Conservation (phyloP, 1,140 invertebrate species). For the Coenobita brevimanus region DNA sequence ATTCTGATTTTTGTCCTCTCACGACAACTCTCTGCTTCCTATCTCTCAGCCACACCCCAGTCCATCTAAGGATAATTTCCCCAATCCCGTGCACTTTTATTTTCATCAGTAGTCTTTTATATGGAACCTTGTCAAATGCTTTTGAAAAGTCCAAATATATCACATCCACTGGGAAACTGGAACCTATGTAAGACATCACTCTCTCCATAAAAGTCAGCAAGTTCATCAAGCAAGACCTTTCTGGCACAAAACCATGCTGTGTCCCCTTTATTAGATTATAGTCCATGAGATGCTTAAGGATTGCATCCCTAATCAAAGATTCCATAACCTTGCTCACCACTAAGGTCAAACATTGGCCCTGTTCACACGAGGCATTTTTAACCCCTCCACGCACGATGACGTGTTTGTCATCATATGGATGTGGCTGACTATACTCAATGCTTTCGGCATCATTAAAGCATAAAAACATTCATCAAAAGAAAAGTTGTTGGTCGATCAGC, state of each 20-base stretch:
- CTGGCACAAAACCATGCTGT: conserved; percentile 13
- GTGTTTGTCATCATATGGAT: no score
- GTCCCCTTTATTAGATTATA: conserved; percentile 14
- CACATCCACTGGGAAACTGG: conserved; percentile 1
- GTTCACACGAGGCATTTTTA: no score
- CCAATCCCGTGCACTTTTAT: background rate
- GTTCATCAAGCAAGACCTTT: background rate
- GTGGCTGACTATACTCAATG: no score
- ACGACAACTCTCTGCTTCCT: conserved; percentile 15
- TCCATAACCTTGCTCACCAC: conserved; percentile 15
- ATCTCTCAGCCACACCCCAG: conserved; percentile 12
- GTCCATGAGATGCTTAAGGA: conserved; percentile 6
- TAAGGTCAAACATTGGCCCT: conserved; percentile 6
- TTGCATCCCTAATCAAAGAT: conserved; percentile 14
- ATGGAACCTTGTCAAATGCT: conserved; percentile 11
- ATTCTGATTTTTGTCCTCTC: conserved; percentile 20
- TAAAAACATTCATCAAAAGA: no score
- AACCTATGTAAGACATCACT: conserved; percentile 11
- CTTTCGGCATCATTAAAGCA: no score
- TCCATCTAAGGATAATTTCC: background rate
- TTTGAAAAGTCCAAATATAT: conserved; percentile 10
- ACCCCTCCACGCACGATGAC: no score
- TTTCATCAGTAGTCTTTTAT: background rate
- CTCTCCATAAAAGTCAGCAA: conserved; percentile 9
- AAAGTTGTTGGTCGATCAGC: no score